Percentiles rank a stretch among this genome's conserved stretches.
Conservation (phyloP, 92 coral and sea anemone species). For the Bergia puertoricense region DNA sequence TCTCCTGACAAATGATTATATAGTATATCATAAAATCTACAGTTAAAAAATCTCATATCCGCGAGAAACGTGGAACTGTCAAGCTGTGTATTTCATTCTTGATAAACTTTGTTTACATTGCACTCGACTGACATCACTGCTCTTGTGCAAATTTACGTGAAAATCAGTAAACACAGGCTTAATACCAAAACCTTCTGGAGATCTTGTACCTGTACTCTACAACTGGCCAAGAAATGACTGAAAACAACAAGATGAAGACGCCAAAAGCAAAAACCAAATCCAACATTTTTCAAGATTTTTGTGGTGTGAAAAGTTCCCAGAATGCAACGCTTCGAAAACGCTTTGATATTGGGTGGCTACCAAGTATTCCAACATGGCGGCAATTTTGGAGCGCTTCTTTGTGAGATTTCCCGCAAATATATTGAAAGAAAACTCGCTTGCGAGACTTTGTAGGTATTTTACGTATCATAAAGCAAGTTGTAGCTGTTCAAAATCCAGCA, state of each 20-base stretch:
- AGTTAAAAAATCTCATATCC: not conserved
- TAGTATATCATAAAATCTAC: not conserved
- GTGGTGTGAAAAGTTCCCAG: not conserved
- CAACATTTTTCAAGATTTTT: conserved; percentile 13
- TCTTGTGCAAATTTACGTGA: not conserved
- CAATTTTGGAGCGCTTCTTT: conserved; percentile 32
- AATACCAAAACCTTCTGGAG: conserved; percentile 15
- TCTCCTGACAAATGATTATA: not conserved
- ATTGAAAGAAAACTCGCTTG: conserved; percentile 17
- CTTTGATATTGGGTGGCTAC: conserved; percentile 4
- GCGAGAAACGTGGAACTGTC: too few species aligned
- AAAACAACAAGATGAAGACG: conserved; percentile 10
- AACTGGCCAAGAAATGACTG: conserved; percentile 35
- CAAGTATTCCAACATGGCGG: conserved; percentile 58
- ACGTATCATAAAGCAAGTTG: not conserved
- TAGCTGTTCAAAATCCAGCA: not conserved
- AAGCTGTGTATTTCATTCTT: not conserved
- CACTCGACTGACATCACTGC: conserved; percentile 27
- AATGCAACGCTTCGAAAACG: not conserved
- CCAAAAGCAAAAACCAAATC: conserved; percentile 1
- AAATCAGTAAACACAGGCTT: not conserved
- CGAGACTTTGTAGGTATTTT: not conserved
- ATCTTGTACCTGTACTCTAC: conserved; percentile 7
- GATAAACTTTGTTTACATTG: conserved; percentile 13
- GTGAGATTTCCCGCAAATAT: not conserved